These are phyloP conservation scores for Ptilonorhynchus violaceus DNA, from an alignment of 2,113 vertebrate genomes.

Conservation along the genomic window DNA sequence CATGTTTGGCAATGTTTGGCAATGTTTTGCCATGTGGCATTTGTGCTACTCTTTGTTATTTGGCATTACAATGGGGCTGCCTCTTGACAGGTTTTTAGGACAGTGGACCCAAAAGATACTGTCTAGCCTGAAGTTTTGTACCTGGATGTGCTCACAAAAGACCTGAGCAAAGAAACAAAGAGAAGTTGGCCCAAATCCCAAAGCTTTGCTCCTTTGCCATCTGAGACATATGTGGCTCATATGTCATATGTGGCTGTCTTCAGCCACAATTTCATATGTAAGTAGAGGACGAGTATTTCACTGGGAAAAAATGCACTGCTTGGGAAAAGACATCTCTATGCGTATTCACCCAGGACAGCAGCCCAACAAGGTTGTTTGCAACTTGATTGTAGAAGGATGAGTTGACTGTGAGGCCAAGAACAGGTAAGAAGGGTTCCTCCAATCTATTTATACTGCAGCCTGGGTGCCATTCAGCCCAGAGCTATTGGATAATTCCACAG, in stretches of 20 bases:
- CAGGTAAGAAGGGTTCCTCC: no score
- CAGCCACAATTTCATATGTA: neutral
- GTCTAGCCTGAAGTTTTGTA: neutral
- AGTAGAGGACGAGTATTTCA: neutral
- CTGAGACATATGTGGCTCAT: neutral
- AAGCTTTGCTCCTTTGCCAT: neutral
- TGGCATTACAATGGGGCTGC: neutral
- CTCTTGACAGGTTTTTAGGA: neutral
- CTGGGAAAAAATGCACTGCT: no score
- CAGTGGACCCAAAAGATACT: neutral
- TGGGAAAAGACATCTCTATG: no score
- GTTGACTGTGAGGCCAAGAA: no score
- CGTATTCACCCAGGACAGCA: no score
- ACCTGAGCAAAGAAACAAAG: neutral
- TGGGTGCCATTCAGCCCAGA: no score
- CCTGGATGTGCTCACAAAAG: neutral
- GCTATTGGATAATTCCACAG: no score
- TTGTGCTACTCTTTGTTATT: neutral
- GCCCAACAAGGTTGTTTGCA: no score
- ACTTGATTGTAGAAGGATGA: no score
- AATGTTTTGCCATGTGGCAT: neutral
- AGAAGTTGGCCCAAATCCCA: neutral
- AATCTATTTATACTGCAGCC: no score
- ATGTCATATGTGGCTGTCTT: no score
- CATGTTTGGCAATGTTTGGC: no score